phyloP scores from a whole-genome alignment of 1,140 invertebrate genomes.

The Dendroctonus ponderosae region DNA sequence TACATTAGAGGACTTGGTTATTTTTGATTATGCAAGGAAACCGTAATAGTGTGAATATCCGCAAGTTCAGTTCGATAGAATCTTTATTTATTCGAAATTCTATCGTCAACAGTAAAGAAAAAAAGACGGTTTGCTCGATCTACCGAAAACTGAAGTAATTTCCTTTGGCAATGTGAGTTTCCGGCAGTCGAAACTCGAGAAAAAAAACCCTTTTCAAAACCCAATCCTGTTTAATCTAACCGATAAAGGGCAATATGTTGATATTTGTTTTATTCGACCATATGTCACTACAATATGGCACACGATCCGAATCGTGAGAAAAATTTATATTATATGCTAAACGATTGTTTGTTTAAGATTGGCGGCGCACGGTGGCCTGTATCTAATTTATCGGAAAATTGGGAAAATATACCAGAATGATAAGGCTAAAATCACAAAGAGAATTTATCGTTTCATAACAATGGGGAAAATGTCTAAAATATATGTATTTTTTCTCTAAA shows the following conservation, averaged over 20 bases:
- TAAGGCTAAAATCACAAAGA: neutral
- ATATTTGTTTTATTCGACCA: slow-evolving; percentile 30
- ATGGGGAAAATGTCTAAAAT: too few relatives aligned
- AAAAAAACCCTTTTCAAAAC: slow-evolving; percentile 9
- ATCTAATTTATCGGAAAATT: slow-evolving; percentile 27
- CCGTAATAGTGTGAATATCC: too few relatives aligned
- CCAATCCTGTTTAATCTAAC: slow-evolving; percentile 25
- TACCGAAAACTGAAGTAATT: too few relatives aligned
- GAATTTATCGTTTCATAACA: too few relatives aligned
- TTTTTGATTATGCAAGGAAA: too few relatives aligned
- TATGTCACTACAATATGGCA: slow-evolving; percentile 32
- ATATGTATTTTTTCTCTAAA: too few relatives aligned
- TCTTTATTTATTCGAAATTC: too few relatives aligned
- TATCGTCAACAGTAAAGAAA: too few relatives aligned
- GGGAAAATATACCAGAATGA: neutral
- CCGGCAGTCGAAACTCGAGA: neutral
- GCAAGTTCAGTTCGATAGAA: too few relatives aligned
- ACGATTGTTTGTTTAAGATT: slow-evolving; percentile 24
- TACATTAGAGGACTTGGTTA: too few relatives aligned
- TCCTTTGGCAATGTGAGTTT: too few relatives aligned
- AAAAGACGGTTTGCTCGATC: too few relatives aligned
- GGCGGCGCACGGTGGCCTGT: slow-evolving; percentile 3
- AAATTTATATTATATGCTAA: slow-evolving; percentile 25
- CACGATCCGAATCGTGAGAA: slow-evolving; percentile 26
- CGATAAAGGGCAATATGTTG: slow-evolving; percentile 30